phyloP scores from a whole-genome alignment of 2,888 invertebrate genomes.

The Diarsia rubi region DNA sequence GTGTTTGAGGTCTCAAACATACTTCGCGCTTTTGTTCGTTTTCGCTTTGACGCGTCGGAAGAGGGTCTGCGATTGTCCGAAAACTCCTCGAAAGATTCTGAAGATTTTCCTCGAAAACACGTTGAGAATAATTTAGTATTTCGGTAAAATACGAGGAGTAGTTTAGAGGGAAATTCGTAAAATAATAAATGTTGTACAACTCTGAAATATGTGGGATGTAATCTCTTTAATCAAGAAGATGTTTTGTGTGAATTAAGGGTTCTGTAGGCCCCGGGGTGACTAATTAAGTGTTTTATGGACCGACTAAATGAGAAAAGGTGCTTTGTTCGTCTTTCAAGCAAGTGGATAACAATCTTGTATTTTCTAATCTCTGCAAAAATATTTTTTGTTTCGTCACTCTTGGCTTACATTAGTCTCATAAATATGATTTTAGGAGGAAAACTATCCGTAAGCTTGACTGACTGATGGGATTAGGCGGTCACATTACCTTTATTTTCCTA shows the following conservation, averaged over 20 bases:
- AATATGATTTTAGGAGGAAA: neutral
- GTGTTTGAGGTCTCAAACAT: conserved; percentile 38
- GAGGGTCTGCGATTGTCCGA: conserved; percentile 18
- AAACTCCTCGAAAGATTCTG: conserved; percentile 24
- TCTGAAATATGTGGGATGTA: neutral
- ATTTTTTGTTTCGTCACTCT: neutral
- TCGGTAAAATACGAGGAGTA: conserved; percentile 5
- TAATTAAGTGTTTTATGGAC: conserved; percentile 5
- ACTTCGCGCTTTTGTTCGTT: conserved; percentile 33
- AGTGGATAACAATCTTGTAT: neutral
- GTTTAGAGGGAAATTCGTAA: neutral
- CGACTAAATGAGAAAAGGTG: neutral
- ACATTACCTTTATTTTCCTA: neutral
- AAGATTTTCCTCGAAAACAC: conserved; percentile 21
- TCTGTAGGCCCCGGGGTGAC: no score
- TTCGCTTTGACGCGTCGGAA: conserved; percentile 14
- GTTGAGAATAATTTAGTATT: conserved; percentile 34
- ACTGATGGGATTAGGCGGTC: neutral
- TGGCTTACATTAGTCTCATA: neutral
- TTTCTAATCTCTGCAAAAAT: neutral
- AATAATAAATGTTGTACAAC: neutral
- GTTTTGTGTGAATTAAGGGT: neutral
- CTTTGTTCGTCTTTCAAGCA: neutral
- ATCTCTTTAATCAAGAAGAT: conserved; percentile 21
- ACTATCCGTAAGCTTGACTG: neutral